Evolutionary conservation across 2,888 invertebrate species (phyloP).

Genomic region (Troides oblongomaculatus): DNA sequence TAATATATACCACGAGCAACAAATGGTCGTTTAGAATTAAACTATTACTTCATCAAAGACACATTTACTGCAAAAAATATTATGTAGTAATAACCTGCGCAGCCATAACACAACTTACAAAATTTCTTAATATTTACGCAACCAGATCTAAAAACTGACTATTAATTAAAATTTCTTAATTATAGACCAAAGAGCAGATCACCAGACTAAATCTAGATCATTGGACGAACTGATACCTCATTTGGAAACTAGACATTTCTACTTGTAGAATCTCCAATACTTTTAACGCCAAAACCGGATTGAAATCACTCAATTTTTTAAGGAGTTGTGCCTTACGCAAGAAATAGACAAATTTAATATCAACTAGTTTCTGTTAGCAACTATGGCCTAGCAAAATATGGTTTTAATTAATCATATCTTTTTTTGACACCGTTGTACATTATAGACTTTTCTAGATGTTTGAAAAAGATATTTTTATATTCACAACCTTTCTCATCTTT

Average conservation of each 20-base stretch:
- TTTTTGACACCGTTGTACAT: neutral
- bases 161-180: neutral
- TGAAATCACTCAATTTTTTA: slow-evolving; percentile 8
- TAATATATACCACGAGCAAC: too few species aligned
- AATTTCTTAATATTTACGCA: slow-evolving; percentile 2
- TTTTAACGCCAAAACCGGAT: slow-evolving; percentile 10
- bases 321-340: slow-evolving; percentile 4
- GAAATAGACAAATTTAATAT: neutral
- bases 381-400: neutral
- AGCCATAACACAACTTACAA: neutral
- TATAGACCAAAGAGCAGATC: neutral
- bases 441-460: too few species aligned
- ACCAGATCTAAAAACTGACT: neutral
- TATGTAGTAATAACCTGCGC: neutral
- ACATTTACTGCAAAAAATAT: neutral
- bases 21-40: neutral
- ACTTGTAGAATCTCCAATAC: slow-evolving; percentile 3
- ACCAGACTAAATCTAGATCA: slow-evolving; percentile 1
- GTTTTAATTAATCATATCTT: neutral
- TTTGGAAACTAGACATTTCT: slow-evolving; percentile 7
- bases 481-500: too few species aligned
- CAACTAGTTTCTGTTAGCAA: neutral
- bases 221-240: neutral
- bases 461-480: too few species aligned
- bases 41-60: neutral